Conservation (phyloP, 2,113 vertebrate species). For the Nesogale talazaci region DNA sequence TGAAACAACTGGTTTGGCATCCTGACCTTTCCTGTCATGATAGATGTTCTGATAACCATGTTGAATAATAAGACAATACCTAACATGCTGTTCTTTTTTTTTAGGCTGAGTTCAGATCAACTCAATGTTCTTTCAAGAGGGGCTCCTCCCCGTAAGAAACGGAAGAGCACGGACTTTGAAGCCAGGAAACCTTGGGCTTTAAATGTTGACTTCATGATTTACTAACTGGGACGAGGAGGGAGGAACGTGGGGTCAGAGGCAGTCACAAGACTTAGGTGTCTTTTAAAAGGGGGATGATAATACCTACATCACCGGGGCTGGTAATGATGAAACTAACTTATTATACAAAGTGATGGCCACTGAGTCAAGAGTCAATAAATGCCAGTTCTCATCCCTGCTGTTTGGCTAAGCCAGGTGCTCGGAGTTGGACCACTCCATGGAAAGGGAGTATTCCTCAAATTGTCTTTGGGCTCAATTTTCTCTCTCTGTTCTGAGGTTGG, state of each 20-base stretch:
- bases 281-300: constrained; percentile 3
- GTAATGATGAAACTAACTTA: neutral
- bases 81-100: neutral
- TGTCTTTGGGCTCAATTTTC: neutral
- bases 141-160: neutral
- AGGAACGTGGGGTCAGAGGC: too few species aligned
- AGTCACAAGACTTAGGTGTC: neutral
- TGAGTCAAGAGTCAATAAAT: neutral
- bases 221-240: neutral
- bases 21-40: neutral
- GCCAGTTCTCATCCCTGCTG: neutral
- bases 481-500: neutral
- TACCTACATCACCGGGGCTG: neutral
- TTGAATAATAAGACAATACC: neutral
- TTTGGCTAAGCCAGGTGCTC: neutral
- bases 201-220: neutral
- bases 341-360: neutral
- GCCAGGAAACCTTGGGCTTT: neutral
- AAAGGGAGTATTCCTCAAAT: neutral
- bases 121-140: neutral
- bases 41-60: neutral
- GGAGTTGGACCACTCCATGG: neutral
- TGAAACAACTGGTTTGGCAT: neutral
- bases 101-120: neutral
- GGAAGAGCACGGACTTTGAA: neutral